Percentiles rank a stretch among this genome's conserved stretches.
Conservation (phyloP, 2,888 invertebrate genomes). For the Meghimatium bilineatum region DNA sequence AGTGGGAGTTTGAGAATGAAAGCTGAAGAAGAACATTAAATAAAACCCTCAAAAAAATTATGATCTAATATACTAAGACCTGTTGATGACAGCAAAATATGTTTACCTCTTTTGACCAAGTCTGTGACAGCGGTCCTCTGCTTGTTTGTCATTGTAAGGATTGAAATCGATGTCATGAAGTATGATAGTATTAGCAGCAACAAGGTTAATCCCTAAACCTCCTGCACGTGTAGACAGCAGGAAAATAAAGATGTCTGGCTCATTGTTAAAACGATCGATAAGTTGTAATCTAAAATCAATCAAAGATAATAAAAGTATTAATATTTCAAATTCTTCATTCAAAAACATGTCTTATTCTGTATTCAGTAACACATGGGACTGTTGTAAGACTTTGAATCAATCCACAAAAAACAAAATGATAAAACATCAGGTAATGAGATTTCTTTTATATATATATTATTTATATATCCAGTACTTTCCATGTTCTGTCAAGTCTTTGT, state of each 20-base stretch:
- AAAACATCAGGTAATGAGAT: too few relatives aligned
- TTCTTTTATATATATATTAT: too few relatives aligned
- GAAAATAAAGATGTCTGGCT: conserved; percentile 90
- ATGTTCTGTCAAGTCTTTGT: too few relatives aligned
- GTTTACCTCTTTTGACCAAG: conserved; percentile 81
- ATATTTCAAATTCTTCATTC: too few relatives aligned
- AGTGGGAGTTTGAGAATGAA: too few relatives aligned
- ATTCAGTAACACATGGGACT: too few relatives aligned
- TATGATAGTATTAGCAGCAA: conserved; percentile 93
- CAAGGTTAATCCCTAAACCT: conserved; percentile 81
- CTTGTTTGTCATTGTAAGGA: conserved; percentile 97
- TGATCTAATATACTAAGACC: neutral
- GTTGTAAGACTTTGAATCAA: too few relatives aligned
- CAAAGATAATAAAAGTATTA: neutral
- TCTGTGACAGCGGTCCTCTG: conserved; percentile 89
- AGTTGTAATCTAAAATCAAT: conserved; percentile 85
- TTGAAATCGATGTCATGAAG: conserved; percentile 99
- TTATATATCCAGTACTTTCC: too few relatives aligned
- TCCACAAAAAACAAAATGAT: too few relatives aligned
- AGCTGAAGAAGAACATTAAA: too few relatives aligned
- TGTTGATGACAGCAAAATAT: neutral
- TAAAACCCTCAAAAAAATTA: too few relatives aligned
- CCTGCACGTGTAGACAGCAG: conserved; percentile 94
- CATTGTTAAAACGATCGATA: conserved; percentile 91
- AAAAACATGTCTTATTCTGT: too few relatives aligned